Percentiles rank a stretch among this genome's conserved stretches.
Evolutionary conservation across 2,888 invertebrate genomes (phyloP).

Genomic region (Oxystoma pomonae): DNA sequence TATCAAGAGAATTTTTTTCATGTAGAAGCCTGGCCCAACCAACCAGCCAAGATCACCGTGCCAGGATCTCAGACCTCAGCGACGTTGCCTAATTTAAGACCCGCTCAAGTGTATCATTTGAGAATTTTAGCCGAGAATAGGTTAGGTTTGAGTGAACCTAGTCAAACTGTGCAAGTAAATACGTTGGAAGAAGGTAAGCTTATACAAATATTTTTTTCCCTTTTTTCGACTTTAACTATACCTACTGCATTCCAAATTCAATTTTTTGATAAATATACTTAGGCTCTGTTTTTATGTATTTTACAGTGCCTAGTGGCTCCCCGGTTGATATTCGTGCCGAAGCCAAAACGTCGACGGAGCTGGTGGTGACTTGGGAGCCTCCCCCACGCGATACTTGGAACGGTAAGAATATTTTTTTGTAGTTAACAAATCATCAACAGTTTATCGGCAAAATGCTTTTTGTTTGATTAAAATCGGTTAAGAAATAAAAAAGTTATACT

Average conservation of each 20-base stretch:
- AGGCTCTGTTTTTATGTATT: no score
- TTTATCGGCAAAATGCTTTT: no score
- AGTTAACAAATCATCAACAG: no score
- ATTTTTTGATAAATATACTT: no score
- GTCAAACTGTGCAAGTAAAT: constrained; percentile 80
- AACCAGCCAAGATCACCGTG: constrained; percentile 76
- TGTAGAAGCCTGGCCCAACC: constrained; percentile 76
- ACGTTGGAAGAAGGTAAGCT: constrained; percentile 72
- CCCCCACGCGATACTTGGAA: constrained; percentile 84
- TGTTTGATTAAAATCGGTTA: no score
- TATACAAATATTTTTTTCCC: no score
- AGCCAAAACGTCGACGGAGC: constrained; percentile 79
- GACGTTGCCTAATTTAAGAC: constrained; percentile 75
- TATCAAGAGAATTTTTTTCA: no score
- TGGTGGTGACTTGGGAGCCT: constrained; percentile 82
- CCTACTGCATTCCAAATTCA: no score
- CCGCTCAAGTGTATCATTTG: constrained; percentile 83
- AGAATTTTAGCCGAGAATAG: constrained; percentile 87
- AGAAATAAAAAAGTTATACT: no score
- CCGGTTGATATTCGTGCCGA: constrained; percentile 79
- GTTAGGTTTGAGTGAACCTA: constrained; percentile 81
- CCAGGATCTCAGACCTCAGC: constrained; percentile 80
- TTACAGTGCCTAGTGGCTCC: constrained; percentile 76
- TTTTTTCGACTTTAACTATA: no score
- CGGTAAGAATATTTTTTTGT: constrained; percentile 54